Evolutionary conservation across 2,113 vertebrate genomes (phyloP), one percentile per base, ranked within the genome.

Genomic region (zebrafish (Danio rerio)): DNA sequence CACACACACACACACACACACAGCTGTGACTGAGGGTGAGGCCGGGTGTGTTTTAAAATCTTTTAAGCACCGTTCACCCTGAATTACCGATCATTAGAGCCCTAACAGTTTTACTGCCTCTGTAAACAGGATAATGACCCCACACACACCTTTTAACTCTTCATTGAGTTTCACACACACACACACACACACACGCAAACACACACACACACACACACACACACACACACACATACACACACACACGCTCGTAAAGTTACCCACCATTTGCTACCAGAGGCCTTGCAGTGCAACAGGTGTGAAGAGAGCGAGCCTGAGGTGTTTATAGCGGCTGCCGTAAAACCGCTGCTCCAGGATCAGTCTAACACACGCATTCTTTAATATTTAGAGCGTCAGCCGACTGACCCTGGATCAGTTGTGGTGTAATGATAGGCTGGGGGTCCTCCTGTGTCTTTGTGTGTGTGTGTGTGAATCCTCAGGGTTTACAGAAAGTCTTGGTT

Each of bases 91-190:
- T 96, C 96, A 96, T 96, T 96, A 96, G 95, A 95, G 95, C 94
- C 95, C 94, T 96, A 95, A 95, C 95, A 96, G 95, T 94, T 96
- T 96, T 96, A 96, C 94, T 96, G 94, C 95, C 94, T 94, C 94
- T 95, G 94, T 96, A 96, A 96, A 96, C 95, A 94, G 95, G 94
- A 96, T 96, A 96, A 96, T 96, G 95, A 94, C 66, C 61, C 20
- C 59, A 47, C 50, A 82, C 75, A 69, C 69, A 69, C 58, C 43
- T 31, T 66, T 49, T 18, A 78, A 45, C 66, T 77, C 62, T 52
- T 77, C 71, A 83, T 73, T 59, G 56, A 73, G 55, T 62, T 82
- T 49, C 70, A 74, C 52, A 42, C 53, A 74, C 69, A 81, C 78
- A 47, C 76, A 63, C 62, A 52, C 31, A 31, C 31, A 31, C 31